These are phyloP conservation scores for Semotilus atromaculatus DNA, from an alignment of 2,797 vertebrate genomes.

Conservation along the genomic window DNA sequence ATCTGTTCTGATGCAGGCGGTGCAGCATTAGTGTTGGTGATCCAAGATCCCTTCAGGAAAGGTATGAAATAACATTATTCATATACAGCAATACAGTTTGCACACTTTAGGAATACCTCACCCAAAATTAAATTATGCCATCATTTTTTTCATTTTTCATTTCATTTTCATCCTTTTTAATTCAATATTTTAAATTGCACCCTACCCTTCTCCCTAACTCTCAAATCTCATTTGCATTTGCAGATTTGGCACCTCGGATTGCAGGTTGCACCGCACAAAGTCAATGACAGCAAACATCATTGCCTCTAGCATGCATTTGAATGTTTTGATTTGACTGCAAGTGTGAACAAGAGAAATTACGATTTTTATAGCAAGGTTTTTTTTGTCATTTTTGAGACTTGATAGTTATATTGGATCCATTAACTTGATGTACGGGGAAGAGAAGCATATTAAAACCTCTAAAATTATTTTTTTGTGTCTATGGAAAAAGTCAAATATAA, in stretches of 20 bases:
- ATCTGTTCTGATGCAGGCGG: constrained; percentile 61
- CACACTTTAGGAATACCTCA: not conserved
- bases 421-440: not conserved
- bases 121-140: not conserved
- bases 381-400: no score
- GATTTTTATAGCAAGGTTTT: not conserved
- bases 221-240: constrained; percentile 19
- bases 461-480: not conserved
- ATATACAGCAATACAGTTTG: not conserved
- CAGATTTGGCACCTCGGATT: not conserved
- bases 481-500: not conserved
- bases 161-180: no score
- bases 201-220: not conserved
- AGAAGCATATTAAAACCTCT: not conserved
- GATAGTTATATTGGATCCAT: not conserved
- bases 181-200: not conserved
- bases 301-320: not conserved
- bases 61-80: not conserved
- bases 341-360: not conserved
- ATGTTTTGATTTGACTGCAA: not conserved
- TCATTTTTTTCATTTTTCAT: no score
- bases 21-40: constrained; percentile 42
- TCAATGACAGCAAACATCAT: not conserved
- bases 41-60: constrained; percentile 51
- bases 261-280: not conserved